phyloP scores from a whole-genome alignment of 2,797 vertebrate genomes.

The Margarornis squamiger region DNA sequence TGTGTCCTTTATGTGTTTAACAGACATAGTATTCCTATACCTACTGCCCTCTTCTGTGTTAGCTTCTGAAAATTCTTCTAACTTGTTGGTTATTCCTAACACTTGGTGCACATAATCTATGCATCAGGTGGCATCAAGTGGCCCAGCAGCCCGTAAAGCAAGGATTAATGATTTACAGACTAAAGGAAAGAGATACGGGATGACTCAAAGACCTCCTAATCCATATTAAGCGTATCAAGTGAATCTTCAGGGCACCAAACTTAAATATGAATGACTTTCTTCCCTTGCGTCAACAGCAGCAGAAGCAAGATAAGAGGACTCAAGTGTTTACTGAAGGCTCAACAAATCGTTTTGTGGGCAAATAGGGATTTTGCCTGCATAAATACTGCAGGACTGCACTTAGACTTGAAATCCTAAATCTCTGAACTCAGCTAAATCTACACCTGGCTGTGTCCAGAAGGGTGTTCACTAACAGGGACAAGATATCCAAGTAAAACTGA shows the following conservation, averaged over 20 bases:
- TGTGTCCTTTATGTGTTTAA: neutral
- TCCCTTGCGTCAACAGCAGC: accelerated
- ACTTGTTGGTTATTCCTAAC: neutral
- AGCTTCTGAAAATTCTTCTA: neutral
- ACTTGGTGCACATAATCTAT: neutral
- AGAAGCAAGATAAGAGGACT: neutral
- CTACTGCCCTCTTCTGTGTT: neutral
- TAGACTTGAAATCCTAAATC: neutral
- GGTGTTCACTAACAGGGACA: neutral
- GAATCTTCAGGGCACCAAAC: neutral
- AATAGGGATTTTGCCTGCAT: neutral
- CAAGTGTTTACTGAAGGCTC: neutral
- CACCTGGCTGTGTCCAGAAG: neutral
- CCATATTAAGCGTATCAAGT: neutral
- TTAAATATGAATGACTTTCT: neutral
- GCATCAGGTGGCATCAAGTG: neutral
- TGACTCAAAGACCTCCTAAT: slow-evolving; percentile 22
- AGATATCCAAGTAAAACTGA: neutral
- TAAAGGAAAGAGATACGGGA: neutral
- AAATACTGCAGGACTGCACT: neutral
- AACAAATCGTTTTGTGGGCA: neutral
- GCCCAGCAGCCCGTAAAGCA: neutral
- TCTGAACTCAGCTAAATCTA: neutral
- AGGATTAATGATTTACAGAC: slow-evolving; percentile 22
- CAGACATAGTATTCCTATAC: neutral